phyloP scores from a whole-genome alignment of 2,888 invertebrate species.

The Lamellibrachia columna region DNA sequence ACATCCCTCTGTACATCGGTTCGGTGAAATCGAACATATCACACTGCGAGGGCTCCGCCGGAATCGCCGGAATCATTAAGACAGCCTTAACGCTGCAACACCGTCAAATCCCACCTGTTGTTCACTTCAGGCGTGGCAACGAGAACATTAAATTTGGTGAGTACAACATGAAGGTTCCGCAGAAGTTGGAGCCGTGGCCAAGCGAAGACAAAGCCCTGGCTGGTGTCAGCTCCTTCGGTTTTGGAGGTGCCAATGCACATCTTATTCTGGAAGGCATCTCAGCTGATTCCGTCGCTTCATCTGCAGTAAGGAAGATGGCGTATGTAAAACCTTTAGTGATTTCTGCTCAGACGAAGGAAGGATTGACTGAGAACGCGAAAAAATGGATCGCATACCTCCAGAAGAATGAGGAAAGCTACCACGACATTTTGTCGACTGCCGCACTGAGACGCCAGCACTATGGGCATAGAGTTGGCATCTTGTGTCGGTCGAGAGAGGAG shows the following conservation, averaged over 20 bases:
- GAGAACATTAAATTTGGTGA: background rate
- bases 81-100: no score
- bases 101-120: no score
- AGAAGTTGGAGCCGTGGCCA: slow-evolving; percentile 13
- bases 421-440: background rate
- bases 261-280: background rate
- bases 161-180: background rate
- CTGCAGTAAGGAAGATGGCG: background rate
- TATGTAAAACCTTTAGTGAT: background rate
- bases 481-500: background rate
- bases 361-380: background rate
- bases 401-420: background rate
- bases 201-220: background rate
- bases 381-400: background rate
- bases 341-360: background rate
- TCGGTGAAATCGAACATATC: background rate
- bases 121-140: no score
- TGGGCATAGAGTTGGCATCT: background rate
- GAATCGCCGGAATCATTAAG: no score
- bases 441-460: slow-evolving; percentile 7
- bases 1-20: background rate
- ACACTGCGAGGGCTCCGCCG: background rate
- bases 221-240: slow-evolving; percentile 16
- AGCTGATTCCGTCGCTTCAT: background rate
- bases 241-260: slow-evolving; percentile 20